Conservation (phyloP, 2,797 vertebrate species). For the Hipposideros larvatus region DNA sequence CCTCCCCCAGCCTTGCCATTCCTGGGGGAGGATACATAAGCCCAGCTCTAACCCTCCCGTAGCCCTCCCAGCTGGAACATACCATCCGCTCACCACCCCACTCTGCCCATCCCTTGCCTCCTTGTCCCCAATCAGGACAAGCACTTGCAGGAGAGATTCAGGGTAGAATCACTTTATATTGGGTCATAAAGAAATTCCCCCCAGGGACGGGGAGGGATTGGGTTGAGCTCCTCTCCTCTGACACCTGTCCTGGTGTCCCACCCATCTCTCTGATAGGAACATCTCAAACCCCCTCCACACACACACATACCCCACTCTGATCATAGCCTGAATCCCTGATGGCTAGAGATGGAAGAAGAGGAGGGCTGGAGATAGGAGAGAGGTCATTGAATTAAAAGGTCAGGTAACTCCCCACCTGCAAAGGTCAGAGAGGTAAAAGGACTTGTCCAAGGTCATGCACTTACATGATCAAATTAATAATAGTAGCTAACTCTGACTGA, state of each 20-base stretch:
- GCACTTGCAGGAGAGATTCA: not conserved
- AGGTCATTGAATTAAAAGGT: slow-evolving; percentile 11
- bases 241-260: not conserved
- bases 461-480: slow-evolving; percentile 22
- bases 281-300: not conserved
- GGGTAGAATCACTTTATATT: not conserved
- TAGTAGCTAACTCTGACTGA: not conserved
- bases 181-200: not conserved
- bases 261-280: not conserved
- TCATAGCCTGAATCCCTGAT: not conserved
- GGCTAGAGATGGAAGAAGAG: not conserved
- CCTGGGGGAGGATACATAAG: not conserved
- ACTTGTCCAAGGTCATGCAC: slow-evolving; percentile 7
- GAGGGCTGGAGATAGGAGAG: not conserved
- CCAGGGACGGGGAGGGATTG: not conserved
- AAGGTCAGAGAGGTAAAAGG: slow-evolving; percentile 17
- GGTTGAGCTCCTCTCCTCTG: not conserved
- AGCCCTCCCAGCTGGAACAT: not conserved
- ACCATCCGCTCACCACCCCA: not conserved
- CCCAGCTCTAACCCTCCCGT: not conserved
- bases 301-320: not conserved
- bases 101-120: not conserved
- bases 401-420: not conserved
- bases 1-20: not conserved
- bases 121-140: not conserved